Percentiles rank a stretch among this genome's conserved stretches.
These are phyloP conservation scores for Stichopus horrens DNA, from an alignment of 53 echinoderm and acorn worm species.

Conservation along the genomic window DNA sequence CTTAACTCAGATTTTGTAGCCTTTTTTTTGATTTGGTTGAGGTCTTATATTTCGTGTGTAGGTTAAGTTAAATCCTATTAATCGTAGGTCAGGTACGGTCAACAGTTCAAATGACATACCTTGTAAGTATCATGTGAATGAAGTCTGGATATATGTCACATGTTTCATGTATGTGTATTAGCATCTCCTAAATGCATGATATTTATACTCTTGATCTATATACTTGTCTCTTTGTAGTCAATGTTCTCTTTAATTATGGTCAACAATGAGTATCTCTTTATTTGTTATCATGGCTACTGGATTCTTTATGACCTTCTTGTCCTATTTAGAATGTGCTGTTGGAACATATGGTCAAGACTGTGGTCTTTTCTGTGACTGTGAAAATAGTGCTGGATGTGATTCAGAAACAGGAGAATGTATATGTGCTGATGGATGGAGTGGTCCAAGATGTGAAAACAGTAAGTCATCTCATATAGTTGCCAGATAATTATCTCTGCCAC, in stretches of 20 bases:
- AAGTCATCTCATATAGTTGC: not conserved
- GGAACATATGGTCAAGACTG: constrained; percentile 80
- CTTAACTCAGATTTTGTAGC: too few relatives aligned
- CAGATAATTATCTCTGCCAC: too few relatives aligned
- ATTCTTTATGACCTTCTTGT: not conserved
- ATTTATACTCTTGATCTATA: too few relatives aligned
- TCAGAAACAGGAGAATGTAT: constrained; percentile 95
- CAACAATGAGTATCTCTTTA: not conserved
- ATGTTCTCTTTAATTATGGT: not conserved
- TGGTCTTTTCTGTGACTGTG: constrained; percentile 67
- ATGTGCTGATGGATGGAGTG: constrained; percentile 93
- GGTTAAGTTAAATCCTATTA: too few relatives aligned
- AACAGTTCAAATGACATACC: too few relatives aligned
- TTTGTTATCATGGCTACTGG: not conserved
- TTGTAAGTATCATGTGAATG: too few relatives aligned
- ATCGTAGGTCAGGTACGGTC: too few relatives aligned
- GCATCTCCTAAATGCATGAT: too few relatives aligned
- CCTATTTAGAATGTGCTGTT: constrained; percentile 73
- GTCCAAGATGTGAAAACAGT: constrained; percentile 75
- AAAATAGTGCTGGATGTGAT: constrained; percentile 93
- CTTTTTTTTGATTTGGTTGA: too few relatives aligned
- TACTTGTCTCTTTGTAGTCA: not conserved
- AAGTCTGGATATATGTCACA: too few relatives aligned
- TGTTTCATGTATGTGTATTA: too few relatives aligned
- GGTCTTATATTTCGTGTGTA: too few relatives aligned